Conservation (phyloP, 2,797 vertebrate genomes). For the Pseudomugil tenellus region DNA sequence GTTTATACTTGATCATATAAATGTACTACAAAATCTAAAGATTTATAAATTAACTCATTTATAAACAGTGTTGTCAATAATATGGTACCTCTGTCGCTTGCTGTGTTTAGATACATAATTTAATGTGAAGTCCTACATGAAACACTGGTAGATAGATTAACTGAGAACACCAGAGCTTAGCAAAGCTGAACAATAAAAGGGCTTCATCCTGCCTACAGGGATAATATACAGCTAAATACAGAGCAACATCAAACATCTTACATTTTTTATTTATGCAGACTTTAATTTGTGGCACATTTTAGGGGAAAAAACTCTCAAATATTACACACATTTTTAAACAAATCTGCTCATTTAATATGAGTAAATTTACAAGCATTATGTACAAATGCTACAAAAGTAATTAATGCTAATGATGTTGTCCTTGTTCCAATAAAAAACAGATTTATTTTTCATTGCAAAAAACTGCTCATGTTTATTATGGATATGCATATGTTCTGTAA, state of each 20-base stretch:
- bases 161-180: constrained; percentile 15
- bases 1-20: too few species aligned
- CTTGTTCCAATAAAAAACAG: constrained; percentile 8
- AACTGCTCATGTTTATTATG: constrained; percentile 1
- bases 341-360: constrained; percentile 23
- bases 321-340: constrained; percentile 10
- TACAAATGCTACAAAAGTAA: constrained; percentile 4
- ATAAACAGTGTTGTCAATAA: neutral
- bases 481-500: constrained; percentile 15
- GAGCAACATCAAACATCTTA: neutral
- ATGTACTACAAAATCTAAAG: too few species aligned
- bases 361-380: constrained; percentile 9
- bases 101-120: constrained; percentile 10
- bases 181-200: constrained; percentile 11
- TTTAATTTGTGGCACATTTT: constrained; percentile 32
- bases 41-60: too few species aligned
- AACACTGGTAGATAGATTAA: constrained; percentile 13
- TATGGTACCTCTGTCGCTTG: neutral
- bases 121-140: constrained; percentile 6
- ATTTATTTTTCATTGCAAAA: neutral
- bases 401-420: constrained; percentile 13
- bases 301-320: constrained; percentile 1
- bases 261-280: constrained; percentile 30
- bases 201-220: constrained; percentile 9
- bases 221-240: constrained; percentile 19